Base-by-base conservation (phyloP, 1,140 invertebrate genomes). In the Hydropsyche tenuis region DNA sequence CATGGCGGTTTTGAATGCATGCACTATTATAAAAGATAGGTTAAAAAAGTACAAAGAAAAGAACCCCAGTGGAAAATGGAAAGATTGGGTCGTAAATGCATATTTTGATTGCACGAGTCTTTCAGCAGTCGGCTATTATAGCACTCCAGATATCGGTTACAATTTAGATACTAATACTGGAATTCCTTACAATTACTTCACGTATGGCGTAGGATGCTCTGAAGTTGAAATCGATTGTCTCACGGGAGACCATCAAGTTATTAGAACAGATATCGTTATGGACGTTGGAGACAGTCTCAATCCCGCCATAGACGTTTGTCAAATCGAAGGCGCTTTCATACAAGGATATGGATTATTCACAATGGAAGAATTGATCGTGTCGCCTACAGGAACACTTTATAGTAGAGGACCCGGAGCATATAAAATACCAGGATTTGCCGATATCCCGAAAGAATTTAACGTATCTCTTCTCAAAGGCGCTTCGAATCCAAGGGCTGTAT, bases 251-350 rank as follows among this genome's bases (percentile, higher is more conserved):
- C 94, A 96, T 81, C 89, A 93, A 83, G 91, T 97, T 6, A 80
- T 96, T 53, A 88, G 91, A 80, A 94, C 93, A 1, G 94, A 98
- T 79, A 98, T 98, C 78, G 94, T 98, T 0, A 98, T 98, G 96
- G 96, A 98, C 85, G 86, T 98, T 65, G 89, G 89, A 18, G 90
- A 94, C 72, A 97, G 94, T 85, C 83, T 98, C 27, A 98, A 98
- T 85, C 96, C 96, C 23, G 95, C 96, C 0, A 96, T 98, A 78
- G 96, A 99, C 78, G 94, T 98, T 80, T 96, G 96, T 0, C 96
- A 98, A 86, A 91, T 98, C 23, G 96, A 98, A 86, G 96, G 96
- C 30, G 96, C 87, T 0, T 98, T 97, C 79, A 89, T 94, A 77
- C 96, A 98, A 88, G 96, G 96, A 0, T 95, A 96, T 80, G 96